These are phyloP conservation scores for Microtus oregoni DNA, from an alignment of 2,113 vertebrate genomes.

Conservation along the genomic window DNA sequence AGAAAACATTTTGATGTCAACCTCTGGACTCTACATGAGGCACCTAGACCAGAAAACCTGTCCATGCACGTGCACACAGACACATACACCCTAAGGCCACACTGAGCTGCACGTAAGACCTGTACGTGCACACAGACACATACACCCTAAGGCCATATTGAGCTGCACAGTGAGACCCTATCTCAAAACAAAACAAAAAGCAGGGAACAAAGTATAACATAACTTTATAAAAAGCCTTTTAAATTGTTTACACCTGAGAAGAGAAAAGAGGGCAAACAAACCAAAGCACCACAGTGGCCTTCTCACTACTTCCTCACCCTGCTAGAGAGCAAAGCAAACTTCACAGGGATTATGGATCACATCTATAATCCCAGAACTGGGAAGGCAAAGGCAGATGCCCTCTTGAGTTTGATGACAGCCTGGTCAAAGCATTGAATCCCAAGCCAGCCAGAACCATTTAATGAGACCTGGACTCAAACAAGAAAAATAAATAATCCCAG, in stretches of 20 bases:
- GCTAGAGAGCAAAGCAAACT: neutral
- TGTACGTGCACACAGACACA: neutral
- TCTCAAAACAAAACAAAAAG: neutral
- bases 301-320: neutral
- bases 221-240: constrained; percentile 76
- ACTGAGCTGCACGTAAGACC: neutral
- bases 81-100: neutral
- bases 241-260: constrained; percentile 1
- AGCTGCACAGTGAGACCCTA: neutral
- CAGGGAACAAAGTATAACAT: constrained; percentile 49
- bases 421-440: neutral
- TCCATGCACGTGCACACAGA: neutral
- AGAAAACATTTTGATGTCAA: neutral
- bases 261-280: neutral
- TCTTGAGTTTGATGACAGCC: neutral
- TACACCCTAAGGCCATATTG: neutral
- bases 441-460: neutral
- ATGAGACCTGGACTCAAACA: neutral
- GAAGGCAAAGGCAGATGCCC: neutral
- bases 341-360: neutral
- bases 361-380: neutral
- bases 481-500: neutral
- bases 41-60: neutral
- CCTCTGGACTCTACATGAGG: neutral
- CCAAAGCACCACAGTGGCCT: neutral